Evolutionary conservation across 2,888 invertebrate genomes (phyloP).

Genomic region (Papilio protenor): DNA sequence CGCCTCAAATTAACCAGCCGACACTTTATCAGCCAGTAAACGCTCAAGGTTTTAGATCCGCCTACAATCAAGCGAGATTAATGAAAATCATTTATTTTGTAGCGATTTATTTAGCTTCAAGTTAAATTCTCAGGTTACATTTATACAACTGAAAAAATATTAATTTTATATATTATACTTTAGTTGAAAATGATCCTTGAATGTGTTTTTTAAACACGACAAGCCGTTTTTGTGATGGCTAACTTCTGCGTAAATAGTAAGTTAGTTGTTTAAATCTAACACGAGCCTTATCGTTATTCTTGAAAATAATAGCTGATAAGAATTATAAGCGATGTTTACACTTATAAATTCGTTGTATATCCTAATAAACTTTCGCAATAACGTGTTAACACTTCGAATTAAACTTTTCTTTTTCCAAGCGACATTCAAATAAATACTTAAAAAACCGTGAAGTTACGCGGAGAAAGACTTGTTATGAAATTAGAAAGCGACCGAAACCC

Average conservation of each 20-base stretch:
- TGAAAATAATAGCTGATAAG: background rate
- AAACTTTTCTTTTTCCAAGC: background rate
- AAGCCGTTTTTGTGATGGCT: background rate
- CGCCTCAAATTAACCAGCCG: conserved; percentile 64
- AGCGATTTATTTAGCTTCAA: conserved; percentile 4
- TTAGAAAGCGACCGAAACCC: conserved; percentile 28
- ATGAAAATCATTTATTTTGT: conserved; percentile 22
- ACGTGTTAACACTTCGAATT: background rate
- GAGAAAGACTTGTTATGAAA: conserved; percentile 42
- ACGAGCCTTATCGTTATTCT: background rate
- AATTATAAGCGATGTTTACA: no score
- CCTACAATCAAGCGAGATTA: conserved; percentile 43
- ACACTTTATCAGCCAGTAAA: conserved; percentile 62
- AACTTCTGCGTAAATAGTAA: background rate
- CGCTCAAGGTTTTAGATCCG: conserved; percentile 47
- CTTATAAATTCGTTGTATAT: background rate
- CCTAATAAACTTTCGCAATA: background rate
- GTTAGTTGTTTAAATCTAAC: background rate
- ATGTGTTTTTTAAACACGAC: background rate
- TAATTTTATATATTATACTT: background rate
- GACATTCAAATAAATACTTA: conserved; percentile 35
- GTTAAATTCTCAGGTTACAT: background rate
- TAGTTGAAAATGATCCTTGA: background rate
- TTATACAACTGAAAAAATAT: background rate
- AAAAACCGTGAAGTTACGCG: conserved; percentile 42